A percentile compares a stretch with the other conserved stretches of the same genome.
phyloP scores from a whole-genome alignment of 2,797 vertebrate genomes.

The Oreortyx pictus region DNA sequence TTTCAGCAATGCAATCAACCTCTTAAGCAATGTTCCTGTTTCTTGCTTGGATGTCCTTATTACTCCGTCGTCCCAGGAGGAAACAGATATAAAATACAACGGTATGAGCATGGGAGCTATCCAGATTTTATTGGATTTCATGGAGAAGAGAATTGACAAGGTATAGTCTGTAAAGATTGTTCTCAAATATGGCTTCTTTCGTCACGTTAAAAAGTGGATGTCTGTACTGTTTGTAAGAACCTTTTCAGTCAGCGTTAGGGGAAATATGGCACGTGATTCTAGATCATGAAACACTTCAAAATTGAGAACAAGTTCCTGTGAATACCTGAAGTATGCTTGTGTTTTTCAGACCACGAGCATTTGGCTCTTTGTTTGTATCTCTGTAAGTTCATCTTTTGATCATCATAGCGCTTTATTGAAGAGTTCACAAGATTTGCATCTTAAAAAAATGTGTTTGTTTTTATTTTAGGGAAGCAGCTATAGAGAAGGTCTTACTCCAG shows the following conservation, averaged over 20 bases:
- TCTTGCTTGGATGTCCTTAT: constrained; percentile 94
- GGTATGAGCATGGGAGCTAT: constrained; percentile 93
- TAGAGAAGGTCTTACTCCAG: constrained; percentile 95
- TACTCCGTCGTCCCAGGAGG: constrained; percentile 87
- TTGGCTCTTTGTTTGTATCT: neutral
- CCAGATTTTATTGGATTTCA: constrained; percentile 91
- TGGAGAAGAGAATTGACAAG: constrained; percentile 98
- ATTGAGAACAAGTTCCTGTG: neutral
- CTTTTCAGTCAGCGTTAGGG: neutral
- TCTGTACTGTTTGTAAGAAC: neutral
- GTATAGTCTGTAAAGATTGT: constrained; percentile 75
- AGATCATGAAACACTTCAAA: neutral
- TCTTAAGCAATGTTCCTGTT: constrained; percentile 95
- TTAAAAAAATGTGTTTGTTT: constrained; percentile 9
- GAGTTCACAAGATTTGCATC: neutral
- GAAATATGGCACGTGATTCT: neutral
- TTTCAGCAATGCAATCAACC: constrained; percentile 94
- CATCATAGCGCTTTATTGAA: neutral
- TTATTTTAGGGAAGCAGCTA: constrained; percentile 91
- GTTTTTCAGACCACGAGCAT: neutral
- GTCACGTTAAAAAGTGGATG: neutral
- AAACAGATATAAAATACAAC: constrained; percentile 84
- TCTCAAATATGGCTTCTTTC: neutral
- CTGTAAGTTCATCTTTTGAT: neutral
- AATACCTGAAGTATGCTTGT: neutral